A percentile compares a stretch with the other conserved stretches of the same genome.
phyloP scores from a whole-genome alignment of 1,140 invertebrate species.

The Mycetomoellerius zeteki region DNA sequence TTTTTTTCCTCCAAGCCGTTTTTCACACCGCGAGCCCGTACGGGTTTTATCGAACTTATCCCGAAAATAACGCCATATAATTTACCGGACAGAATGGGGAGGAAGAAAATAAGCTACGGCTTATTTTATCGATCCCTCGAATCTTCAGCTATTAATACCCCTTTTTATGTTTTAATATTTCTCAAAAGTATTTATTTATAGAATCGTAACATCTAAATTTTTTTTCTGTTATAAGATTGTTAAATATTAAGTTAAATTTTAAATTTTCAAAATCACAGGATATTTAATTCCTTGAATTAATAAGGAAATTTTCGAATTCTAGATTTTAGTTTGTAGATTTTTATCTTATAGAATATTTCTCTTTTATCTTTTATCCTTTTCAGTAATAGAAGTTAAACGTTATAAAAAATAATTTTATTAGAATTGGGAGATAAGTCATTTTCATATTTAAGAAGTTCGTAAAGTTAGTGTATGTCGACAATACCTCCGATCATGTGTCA shows the following conservation, averaged over 20 bases:
- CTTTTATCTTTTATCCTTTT: neutral
- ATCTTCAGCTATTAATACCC: constrained; percentile 24
- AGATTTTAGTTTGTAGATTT: neutral
- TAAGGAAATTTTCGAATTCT: neutral
- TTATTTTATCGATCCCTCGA: constrained; percentile 44
- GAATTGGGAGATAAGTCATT: neutral
- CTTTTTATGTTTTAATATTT: neutral
- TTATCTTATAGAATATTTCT: neutral
- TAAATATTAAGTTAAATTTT: neutral
- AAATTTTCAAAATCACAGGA: neutral
- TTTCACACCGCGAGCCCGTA: constrained; percentile 44
- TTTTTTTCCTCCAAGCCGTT: constrained; percentile 62
- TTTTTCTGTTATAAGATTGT: too few relatives aligned
- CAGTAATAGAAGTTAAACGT: neutral
- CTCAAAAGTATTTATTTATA: neutral
- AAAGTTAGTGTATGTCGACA: constrained; percentile 8
- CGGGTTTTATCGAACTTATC: constrained; percentile 62
- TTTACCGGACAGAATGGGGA: constrained; percentile 12
- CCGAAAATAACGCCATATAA: constrained; percentile 58
- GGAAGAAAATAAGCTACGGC: constrained; percentile 42
- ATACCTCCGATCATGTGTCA: constrained; percentile 42
- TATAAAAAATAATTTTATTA: neutral
- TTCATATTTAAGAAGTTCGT: neutral
- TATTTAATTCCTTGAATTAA: neutral
- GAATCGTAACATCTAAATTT: neutral